Conservation (phyloP, 2,888 invertebrate species). For the Idaea straminata region DNA sequence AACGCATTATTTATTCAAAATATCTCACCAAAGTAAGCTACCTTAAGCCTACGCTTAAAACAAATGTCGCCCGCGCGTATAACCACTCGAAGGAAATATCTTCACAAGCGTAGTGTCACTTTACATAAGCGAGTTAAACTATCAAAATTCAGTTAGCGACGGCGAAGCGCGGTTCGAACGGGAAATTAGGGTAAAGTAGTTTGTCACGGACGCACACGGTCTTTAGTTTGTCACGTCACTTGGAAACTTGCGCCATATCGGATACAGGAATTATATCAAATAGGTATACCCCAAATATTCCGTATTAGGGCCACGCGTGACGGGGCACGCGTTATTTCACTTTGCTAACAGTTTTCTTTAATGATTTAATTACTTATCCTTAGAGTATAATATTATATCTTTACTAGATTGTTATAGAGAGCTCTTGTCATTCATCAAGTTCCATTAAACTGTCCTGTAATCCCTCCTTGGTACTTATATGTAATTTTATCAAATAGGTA, state of each 20-base stretch:
- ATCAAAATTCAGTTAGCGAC: slow-evolving; percentile 23
- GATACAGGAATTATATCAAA: slow-evolving; percentile 23
- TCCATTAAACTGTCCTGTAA: too few species aligned
- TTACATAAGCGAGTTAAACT: slow-evolving; percentile 22
- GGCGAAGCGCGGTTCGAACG: slow-evolving; percentile 15
- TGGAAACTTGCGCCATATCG: slow-evolving; percentile 22
- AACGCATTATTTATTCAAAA: not conserved
- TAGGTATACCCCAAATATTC: not conserved
- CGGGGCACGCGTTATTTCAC: not conserved
- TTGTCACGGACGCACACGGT: slow-evolving; percentile 21
- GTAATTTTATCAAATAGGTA: slow-evolving; percentile 19
- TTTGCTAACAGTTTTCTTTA: not conserved
- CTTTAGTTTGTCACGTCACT: slow-evolving; percentile 17
- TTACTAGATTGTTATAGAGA: too few species aligned
- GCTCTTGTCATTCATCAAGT: too few species aligned
- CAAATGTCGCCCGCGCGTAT: not conserved
- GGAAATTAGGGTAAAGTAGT: slow-evolving; percentile 26
- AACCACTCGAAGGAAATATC: not conserved
- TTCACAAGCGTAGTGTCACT: slow-evolving; percentile 7
- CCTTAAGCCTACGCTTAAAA: not conserved
- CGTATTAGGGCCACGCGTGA: not conserved
- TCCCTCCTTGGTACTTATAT: too few species aligned
- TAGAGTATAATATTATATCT: too few species aligned
- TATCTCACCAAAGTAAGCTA: not conserved
- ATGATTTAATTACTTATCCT: not conserved